Conservation (phyloP, 2,113 vertebrate species). For the Tupaia chinensis region DNA sequence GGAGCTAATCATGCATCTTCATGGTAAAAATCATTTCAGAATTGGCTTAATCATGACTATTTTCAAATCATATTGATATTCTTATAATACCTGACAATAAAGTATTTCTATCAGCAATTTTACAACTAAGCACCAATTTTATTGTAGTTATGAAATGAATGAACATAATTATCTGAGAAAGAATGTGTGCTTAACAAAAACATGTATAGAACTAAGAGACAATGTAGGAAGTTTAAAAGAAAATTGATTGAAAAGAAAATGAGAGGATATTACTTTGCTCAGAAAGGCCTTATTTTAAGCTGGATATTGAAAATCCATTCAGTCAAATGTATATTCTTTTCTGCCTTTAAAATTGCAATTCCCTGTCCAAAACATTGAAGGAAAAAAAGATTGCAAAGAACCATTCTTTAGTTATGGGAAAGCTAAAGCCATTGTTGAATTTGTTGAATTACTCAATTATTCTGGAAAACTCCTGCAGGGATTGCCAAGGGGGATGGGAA, state of each 20-base stretch:
- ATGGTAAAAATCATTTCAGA: neutral
- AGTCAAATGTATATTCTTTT: constrained; percentile 34
- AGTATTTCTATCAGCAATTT: constrained; percentile 27
- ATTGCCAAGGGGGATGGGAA: constrained; percentile 68
- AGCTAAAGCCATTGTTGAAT: constrained; percentile 75
- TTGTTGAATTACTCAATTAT: constrained; percentile 79
- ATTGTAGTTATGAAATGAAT: neutral
- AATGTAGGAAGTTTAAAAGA: neutral
- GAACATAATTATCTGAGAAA: neutral
- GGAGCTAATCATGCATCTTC: neutral
- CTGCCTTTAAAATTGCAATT: constrained; percentile 59
- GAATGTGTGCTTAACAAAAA: neutral
- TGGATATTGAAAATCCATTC: constrained; percentile 59
- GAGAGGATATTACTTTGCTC: constrained; percentile 17
- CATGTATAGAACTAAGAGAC: neutral
- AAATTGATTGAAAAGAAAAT: constrained; percentile 14
- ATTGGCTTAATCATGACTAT: neutral
- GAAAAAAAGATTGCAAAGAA: constrained; percentile 65
- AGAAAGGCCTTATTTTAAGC: constrained; percentile 49
- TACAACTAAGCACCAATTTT: neutral
- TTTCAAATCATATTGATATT: constrained; percentile 38
- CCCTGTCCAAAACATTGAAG: constrained; percentile 52
- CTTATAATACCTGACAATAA: neutral
- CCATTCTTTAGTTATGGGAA: constrained; percentile 67
- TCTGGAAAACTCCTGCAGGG: constrained; percentile 58